Percentiles rank a stretch among this genome's conserved stretches.
phyloP scores from a whole-genome alignment of 2,113 vertebrate species.

The Struthidea cinerea region DNA sequence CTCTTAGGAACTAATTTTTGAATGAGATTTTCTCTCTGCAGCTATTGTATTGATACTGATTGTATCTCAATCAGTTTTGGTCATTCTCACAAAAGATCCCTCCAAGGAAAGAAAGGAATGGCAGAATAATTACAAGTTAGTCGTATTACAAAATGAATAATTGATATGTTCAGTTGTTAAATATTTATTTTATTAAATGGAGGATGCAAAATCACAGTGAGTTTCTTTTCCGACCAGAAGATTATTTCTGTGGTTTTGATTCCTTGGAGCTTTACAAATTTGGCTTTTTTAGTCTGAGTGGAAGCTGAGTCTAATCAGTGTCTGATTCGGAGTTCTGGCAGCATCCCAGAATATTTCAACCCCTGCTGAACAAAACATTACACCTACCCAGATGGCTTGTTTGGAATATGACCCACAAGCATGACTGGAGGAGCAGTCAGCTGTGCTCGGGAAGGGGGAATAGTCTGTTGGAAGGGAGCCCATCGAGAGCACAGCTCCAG shows the following conservation, averaged over 20 bases:
- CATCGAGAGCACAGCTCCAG: not conserved
- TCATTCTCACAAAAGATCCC: not conserved
- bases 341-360: not conserved
- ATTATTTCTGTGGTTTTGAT: conserved; percentile 5
- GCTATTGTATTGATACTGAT: not conserved
- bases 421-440: conserved; percentile 2
- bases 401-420: conserved; percentile 8
- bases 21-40: not conserved
- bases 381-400: conserved; percentile 3
- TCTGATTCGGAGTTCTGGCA: not conserved
- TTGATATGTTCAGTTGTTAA: conserved; percentile 28
- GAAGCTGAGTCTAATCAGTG: not conserved
- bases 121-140: conserved; percentile 19
- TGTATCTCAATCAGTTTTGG: not conserved
- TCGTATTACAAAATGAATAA: conserved; percentile 35
- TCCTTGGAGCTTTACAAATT: not conserved
- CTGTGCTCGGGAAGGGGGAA: not conserved
- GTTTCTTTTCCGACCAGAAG: not conserved
- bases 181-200: conserved; percentile 62
- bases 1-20: not conserved
- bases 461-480: not conserved
- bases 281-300: not conserved
- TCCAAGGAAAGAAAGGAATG: not conserved
- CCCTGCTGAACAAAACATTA: conserved; percentile 19
- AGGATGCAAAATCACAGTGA: not conserved